Evolutionary conservation across 2,888 invertebrate genomes (phyloP).

Genomic region (Drosophila rubida): DNA sequence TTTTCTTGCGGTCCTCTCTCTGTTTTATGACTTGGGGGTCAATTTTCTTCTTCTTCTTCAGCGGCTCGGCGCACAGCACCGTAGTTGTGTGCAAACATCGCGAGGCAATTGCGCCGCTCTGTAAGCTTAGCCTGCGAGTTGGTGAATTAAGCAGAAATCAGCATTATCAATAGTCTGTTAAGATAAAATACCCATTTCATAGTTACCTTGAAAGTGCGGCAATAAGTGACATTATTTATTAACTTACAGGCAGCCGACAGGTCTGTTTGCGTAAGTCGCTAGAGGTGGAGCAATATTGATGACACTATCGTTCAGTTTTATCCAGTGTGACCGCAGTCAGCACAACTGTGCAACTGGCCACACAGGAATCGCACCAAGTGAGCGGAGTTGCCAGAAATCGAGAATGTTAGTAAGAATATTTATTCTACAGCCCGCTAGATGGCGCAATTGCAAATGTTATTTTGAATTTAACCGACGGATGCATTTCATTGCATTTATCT

Average conservation of each 20-base stretch:
- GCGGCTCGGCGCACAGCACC: constrained; percentile 89
- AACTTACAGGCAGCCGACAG: constrained; percentile 26
- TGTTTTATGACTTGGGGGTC: constrained; percentile 93
- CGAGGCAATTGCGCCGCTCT: constrained; percentile 34
- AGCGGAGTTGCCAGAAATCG: no score
- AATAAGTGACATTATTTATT: constrained; percentile 68
- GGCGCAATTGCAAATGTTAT: no score
- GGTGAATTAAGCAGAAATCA: constrained; percentile 10
- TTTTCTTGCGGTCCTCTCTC: constrained; percentile 92
- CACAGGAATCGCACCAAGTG: no score
- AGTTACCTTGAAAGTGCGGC: constrained; percentile 67
- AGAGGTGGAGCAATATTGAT: neutral
- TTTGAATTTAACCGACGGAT: no score
- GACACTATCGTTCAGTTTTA: no score
- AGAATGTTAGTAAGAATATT: no score
- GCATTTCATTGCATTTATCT: no score
- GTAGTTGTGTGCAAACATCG: constrained; percentile 77
- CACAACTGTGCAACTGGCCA: no score
- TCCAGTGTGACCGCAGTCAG: neutral
- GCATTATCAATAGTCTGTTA: neutral
- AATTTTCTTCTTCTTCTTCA: constrained; percentile 94
- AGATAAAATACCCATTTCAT: neutral
- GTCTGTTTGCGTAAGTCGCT: constrained; percentile 65
- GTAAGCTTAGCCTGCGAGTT: constrained; percentile 57
- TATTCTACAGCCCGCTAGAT: no score